Percentiles rank a stretch among this genome's conserved stretches.
Conservation (phyloP, 2,888 invertebrate species). For the Charanyca ferruginea region DNA sequence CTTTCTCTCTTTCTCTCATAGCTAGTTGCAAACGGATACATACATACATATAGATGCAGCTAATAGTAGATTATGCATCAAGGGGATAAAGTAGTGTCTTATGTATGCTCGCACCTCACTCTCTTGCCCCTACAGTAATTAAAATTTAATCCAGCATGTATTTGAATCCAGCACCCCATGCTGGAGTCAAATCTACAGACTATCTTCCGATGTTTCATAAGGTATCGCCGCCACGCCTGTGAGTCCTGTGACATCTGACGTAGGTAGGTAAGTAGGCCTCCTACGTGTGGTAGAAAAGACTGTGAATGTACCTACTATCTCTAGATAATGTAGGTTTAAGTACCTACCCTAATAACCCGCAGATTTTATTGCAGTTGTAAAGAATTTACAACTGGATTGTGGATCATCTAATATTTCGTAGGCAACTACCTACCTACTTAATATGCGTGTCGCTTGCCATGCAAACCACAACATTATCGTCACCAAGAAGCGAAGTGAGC, state of each 20-base stretch:
- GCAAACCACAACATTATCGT: slow-evolving; percentile 33
- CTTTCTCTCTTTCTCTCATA: too few relatives aligned
- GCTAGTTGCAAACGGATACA: too few relatives aligned
- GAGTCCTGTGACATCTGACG: too few relatives aligned
- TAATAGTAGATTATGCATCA: too few relatives aligned
- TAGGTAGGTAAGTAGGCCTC: too few relatives aligned
- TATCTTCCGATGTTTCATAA: not conserved
- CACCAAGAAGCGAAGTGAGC: slow-evolving; percentile 5
- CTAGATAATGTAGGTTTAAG: too few relatives aligned
- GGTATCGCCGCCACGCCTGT: not conserved
- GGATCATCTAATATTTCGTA: not conserved
- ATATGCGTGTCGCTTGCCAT: slow-evolving; percentile 21
- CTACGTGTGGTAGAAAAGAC: not conserved
- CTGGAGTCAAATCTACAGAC: not conserved
- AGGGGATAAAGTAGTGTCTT: too few relatives aligned
- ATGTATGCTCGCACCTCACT: too few relatives aligned
- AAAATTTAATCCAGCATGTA: too few relatives aligned
- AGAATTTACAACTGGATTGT: not conserved
- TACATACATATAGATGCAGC: too few relatives aligned
- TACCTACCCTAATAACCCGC: not conserved
- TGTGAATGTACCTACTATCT: not conserved
- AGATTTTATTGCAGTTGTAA: not conserved
- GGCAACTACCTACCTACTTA: not conserved
- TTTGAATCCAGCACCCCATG: too few relatives aligned
- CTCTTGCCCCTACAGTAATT: too few relatives aligned